phyloP scores from a whole-genome alignment of 1,140 invertebrate genomes.

The Trachymyrmex cornetzi region DNA sequence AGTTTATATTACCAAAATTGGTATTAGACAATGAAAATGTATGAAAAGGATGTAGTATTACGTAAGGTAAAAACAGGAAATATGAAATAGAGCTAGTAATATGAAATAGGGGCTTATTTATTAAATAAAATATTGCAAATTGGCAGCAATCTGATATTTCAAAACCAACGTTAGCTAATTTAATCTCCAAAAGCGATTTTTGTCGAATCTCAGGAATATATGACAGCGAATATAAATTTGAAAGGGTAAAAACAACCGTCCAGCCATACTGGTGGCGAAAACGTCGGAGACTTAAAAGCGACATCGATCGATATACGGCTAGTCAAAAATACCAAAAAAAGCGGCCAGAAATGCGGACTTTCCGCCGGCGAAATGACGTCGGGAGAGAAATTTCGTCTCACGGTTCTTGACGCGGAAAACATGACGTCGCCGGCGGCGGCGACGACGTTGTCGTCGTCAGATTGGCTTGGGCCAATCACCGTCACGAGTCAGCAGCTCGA shows the following conservation, averaged over 20 bases:
- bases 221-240: constrained; percentile 13
- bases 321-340: constrained; percentile 49
- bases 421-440: background rate
- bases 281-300: constrained; percentile 10
- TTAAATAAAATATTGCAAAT: no score
- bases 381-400: background rate
- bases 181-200: constrained; percentile 8
- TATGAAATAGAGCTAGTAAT: no score
- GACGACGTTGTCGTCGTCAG: constrained; percentile 2
- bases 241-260: constrained; percentile 14
- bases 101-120: no score
- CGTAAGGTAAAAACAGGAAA: no score
- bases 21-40: no score
- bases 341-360: constrained; percentile 27
- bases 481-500: background rate
- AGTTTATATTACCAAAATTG: no score
- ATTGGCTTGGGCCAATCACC: constrained; percentile 10
- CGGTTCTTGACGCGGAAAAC: constrained; percentile 6
- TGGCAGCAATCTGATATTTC: background rate
- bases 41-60: no score
- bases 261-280: background rate
- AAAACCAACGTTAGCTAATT: background rate
- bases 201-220: constrained; percentile 3
- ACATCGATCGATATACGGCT: constrained; percentile 40
- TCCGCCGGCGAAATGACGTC: background rate